A percentile compares a stretch with the other conserved stretches of the same genome.
Evolutionary conservation across 2,113 vertebrate species (phyloP).

Genomic region (Carollia perspicillata): DNA sequence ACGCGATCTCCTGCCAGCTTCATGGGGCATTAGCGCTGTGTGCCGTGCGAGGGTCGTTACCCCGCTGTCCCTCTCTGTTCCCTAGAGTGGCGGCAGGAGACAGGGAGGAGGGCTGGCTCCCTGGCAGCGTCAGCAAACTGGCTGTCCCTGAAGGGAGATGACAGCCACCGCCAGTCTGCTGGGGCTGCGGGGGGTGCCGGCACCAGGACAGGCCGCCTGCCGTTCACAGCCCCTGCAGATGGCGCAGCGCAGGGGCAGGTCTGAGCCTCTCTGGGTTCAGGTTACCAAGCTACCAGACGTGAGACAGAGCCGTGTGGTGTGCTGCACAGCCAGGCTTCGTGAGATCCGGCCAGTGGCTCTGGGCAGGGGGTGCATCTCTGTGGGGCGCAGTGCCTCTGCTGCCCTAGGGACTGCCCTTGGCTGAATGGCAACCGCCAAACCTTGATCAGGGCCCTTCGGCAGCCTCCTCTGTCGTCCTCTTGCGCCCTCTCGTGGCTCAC

Average conservation of each 20-base stretch:
- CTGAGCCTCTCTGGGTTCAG: neutral
- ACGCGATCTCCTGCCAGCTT: slow-evolving; percentile 77
- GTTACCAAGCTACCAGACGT: neutral
- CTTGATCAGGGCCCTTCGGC: accelerated
- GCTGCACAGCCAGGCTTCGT: neutral
- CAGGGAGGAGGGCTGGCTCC: neutral
- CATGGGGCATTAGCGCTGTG: slow-evolving; percentile 48
- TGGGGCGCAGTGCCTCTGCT: neutral
- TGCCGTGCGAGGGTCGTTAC: neutral
- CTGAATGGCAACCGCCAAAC: accelerated
- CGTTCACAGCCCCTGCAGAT: too few relatives aligned
- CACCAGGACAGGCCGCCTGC: neutral
- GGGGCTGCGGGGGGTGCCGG: neutral
- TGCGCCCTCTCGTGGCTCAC: neutral
- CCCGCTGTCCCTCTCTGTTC: neutral
- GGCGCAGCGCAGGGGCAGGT: neutral
- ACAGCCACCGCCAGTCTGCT: neutral
- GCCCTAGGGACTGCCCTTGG: accelerated
- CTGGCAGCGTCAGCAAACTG: neutral
- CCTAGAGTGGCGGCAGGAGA: neutral
- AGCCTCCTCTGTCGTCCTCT: neutral
- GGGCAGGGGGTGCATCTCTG: accelerated
- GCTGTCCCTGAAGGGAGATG: neutral
- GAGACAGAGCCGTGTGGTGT: neutral
- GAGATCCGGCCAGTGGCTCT: neutral